Evolutionary conservation across 1,140 invertebrate genomes (phyloP).

Genomic region (Bilobella aurantiaca): DNA sequence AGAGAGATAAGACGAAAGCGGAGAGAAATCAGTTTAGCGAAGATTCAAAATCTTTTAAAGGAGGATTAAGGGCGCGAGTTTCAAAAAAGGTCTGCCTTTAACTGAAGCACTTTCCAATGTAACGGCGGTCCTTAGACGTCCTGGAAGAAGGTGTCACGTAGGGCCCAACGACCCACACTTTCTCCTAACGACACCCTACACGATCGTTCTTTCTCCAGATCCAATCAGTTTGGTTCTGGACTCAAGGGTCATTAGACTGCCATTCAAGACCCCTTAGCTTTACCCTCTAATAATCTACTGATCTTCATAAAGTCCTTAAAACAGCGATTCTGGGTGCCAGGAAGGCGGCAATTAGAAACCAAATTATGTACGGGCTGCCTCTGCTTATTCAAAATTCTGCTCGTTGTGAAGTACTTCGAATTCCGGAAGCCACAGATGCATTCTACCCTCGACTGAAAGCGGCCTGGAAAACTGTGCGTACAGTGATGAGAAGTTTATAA

Average conservation of each 20-base stretch:
- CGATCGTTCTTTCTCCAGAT: not conserved
- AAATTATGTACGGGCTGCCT: too few relatives aligned
- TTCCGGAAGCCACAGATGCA: too few relatives aligned
- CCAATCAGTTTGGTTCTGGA: not conserved
- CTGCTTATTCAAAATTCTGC: too few relatives aligned
- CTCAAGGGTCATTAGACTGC: not conserved
- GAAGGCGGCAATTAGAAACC: too few relatives aligned
- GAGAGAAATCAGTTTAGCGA: constrained; percentile 1
- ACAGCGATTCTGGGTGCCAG: too few relatives aligned
- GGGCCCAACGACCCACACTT: not conserved
- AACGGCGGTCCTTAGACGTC: not conserved
- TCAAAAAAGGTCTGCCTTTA: too few relatives aligned
- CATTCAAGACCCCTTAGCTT: not conserved
- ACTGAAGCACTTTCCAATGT: not conserved
- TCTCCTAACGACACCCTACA: not conserved
- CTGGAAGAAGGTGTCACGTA: constrained; percentile 1
- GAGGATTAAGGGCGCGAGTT: not conserved
- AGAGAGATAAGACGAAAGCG: not conserved
- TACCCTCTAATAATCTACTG: too few relatives aligned
- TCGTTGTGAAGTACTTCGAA: too few relatives aligned
- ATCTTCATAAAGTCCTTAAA: too few relatives aligned
- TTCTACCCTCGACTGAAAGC: too few relatives aligned
- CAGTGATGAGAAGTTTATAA: too few relatives aligned
- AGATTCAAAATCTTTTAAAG: constrained; percentile 1
- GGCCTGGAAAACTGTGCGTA: too few relatives aligned